phyloP scores from a whole-genome alignment of 2,888 invertebrate species.

The Andrena marginata region DNA sequence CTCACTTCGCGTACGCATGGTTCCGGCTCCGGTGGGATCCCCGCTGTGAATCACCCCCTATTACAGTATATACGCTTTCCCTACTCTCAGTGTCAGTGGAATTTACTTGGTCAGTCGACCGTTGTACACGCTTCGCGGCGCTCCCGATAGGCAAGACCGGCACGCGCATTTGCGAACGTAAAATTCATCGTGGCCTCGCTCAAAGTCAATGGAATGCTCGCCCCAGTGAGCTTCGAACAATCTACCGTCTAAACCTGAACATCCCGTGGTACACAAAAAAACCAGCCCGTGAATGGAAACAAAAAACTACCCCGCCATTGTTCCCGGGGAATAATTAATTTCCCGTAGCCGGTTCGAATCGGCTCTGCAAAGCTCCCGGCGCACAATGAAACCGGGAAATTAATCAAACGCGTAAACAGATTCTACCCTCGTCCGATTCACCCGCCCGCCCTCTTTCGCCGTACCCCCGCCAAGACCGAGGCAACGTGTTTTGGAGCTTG shows the following conservation, averaged over 20 bases:
- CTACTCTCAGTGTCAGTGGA: not conserved
- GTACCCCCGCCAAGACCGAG: not conserved
- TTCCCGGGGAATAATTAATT: constrained; percentile 38
- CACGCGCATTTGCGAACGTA: not conserved
- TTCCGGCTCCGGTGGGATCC: constrained; percentile 86
- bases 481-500: constrained; percentile 6
- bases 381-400: constrained; percentile 34
- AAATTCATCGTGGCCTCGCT: not conserved
- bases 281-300: not conserved
- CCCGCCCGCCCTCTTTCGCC: constrained; percentile 12
- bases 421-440: constrained; percentile 38
- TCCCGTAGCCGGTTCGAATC: constrained; percentile 30
- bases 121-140: not conserved
- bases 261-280: not conserved
- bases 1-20: constrained; percentile 87
- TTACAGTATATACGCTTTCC: constrained; percentile 70
- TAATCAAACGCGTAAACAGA: constrained; percentile 46
- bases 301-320: constrained; percentile 19
- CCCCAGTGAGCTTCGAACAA: not conserved
- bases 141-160: not conserved
- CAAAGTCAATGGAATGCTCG: not conserved
- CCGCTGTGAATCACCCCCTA: constrained; percentile 80
- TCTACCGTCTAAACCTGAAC: not conserved
- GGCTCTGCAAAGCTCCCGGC: constrained; percentile 28
- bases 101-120: not conserved